These are phyloP conservation scores for Nesospiza acunhae DNA, from an alignment of 2,113 vertebrate genomes.

Conservation along the genomic window DNA sequence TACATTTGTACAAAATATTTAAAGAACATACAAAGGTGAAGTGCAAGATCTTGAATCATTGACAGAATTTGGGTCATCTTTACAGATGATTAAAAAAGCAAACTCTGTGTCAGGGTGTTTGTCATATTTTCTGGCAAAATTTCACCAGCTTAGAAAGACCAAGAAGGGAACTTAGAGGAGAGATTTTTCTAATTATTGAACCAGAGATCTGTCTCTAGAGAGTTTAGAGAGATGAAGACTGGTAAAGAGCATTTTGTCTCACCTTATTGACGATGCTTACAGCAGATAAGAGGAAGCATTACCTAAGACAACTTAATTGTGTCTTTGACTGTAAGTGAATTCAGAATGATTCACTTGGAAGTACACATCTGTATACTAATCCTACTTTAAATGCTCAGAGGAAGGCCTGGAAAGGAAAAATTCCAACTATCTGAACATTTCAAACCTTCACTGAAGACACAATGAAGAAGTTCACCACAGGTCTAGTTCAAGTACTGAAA, in stretches of 20 bases:
- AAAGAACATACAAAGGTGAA: not conserved
- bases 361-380: not conserved
- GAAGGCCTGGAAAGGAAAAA: not conserved
- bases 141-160: not conserved
- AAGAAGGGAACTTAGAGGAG: not conserved
- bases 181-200: not conserved
- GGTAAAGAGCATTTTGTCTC: not conserved
- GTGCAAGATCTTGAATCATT: rapidly evolving
- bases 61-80: not conserved
- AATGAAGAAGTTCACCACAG: not conserved
- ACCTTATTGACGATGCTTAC: not conserved
- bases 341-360: not conserved
- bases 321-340: not conserved
- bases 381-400: not conserved
- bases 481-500: not conserved
- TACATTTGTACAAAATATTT: not conserved
- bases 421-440: not conserved
- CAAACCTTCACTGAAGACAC: not conserved
- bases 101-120: not conserved
- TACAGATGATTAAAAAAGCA: not conserved
- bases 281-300: not conserved
- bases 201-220: not conserved
- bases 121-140: not conserved
- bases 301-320: not conserved
- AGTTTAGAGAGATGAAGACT: not conserved